Evolutionary conservation across 2,113 vertebrate genomes (phyloP).

Genomic region (Saccopteryx leptura): DNA sequence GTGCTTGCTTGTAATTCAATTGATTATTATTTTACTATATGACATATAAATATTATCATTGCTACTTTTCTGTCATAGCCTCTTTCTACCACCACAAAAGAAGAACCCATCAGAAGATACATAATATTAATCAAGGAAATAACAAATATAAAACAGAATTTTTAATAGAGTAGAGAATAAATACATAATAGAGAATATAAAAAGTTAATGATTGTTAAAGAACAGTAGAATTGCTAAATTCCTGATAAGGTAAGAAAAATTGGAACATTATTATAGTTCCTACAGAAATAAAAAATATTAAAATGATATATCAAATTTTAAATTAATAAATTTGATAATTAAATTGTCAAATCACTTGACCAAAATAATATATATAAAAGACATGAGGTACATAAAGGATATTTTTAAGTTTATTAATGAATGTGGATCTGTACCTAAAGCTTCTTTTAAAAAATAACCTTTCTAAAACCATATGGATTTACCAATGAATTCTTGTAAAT

Average conservation of each 20-base stretch:
- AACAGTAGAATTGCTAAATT: neutral
- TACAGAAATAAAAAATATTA: neutral
- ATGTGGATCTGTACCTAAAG: neutral
- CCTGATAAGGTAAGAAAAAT: neutral
- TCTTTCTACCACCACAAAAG: neutral
- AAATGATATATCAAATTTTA: neutral
- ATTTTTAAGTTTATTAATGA: neutral
- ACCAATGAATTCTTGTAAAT: neutral
- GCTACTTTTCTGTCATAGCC: neutral
- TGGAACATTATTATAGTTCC: neutral
- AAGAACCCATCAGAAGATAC: neutral
- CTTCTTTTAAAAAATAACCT: neutral
- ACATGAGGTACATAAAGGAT: neutral
- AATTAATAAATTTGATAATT: neutral
- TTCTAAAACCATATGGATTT: neutral
- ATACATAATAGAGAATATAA: neutral
- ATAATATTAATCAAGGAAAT: neutral
- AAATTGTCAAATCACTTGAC: neutral
- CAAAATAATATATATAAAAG: neutral
- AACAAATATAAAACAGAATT: neutral
- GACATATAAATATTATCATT: neutral
- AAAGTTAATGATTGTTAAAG: neutral
- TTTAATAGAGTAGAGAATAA: neutral
- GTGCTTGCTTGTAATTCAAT: neutral
- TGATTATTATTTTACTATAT: neutral